Conservation (phyloP, 1,140 invertebrate species). For the Neomicropteryx cornuta region DNA sequence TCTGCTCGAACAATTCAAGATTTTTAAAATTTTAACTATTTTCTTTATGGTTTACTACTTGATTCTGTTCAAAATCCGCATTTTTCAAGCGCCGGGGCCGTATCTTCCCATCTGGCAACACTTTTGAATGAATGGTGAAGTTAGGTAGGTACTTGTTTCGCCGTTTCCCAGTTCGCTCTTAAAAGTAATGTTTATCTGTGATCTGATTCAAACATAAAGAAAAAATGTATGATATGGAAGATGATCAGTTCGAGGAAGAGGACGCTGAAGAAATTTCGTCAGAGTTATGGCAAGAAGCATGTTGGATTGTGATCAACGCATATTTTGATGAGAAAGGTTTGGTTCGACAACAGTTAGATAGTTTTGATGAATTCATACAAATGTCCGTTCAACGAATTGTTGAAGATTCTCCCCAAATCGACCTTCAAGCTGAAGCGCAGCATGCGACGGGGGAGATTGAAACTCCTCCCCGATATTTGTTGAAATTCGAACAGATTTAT, state of each 20-base stretch:
- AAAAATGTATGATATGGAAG: constrained; percentile 40
- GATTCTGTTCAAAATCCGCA: too few relatives aligned
- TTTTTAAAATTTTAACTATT: too few relatives aligned
- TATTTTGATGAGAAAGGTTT: constrained; percentile 99
- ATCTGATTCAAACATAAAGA: too few relatives aligned
- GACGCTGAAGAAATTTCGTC: constrained; percentile 85
- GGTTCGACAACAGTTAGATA: constrained; percentile 96
- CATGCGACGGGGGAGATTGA: constrained; percentile 88
- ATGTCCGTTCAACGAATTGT: constrained; percentile 99
- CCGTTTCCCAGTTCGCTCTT: too few relatives aligned
- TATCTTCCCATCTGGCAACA: too few relatives aligned
- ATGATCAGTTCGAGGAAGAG: constrained; percentile 62
- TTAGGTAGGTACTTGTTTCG: too few relatives aligned
- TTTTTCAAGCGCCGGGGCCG: too few relatives aligned
- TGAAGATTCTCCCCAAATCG: constrained; percentile 95
- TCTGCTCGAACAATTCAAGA: too few relatives aligned
- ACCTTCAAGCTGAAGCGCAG: constrained; percentile 95
- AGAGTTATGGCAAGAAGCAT: constrained; percentile 98
- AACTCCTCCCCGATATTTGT: constrained; percentile 76
- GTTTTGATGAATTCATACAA: constrained; percentile 99
- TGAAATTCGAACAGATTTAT: constrained; percentile 99
- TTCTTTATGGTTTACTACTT: too few relatives aligned
- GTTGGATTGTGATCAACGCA: constrained; percentile 98
- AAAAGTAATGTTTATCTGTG: too few relatives aligned
- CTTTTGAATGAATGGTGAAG: too few relatives aligned